A percentile compares a stretch with the other conserved stretches of the same genome.
Evolutionary conservation across 2,797 vertebrate genomes (phyloP).

Genomic region (Sebastiscus albofasciatus): DNA sequence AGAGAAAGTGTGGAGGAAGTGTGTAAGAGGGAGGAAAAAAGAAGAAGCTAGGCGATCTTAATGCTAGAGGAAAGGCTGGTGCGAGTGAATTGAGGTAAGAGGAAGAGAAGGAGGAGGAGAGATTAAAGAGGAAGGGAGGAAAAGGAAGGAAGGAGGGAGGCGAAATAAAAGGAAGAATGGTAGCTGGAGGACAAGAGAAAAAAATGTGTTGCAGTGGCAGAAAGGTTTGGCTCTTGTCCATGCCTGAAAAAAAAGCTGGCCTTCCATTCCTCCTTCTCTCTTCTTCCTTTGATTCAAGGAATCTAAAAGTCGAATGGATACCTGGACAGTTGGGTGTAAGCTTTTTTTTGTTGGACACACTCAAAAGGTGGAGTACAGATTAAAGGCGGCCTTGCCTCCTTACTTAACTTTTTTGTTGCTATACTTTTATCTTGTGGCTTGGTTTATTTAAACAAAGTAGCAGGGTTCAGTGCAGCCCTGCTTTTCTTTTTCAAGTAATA

Average conservation of each 20-base stretch:
- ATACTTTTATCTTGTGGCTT: slow-evolving; percentile 38
- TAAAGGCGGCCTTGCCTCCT: not conserved
- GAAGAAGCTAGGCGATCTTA: not conserved
- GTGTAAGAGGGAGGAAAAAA: not conserved
- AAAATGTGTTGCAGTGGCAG: slow-evolving; percentile 38
- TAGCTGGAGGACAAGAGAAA: slow-evolving; percentile 44
- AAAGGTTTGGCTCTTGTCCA: slow-evolving; percentile 51
- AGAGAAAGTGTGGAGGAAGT: not conserved
- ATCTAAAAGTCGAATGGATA: slow-evolving; percentile 22
- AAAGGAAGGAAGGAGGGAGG: slow-evolving; percentile 12
- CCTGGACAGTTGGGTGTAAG: not conserved
- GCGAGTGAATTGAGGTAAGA: not conserved
- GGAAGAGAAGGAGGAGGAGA: slow-evolving; percentile 6
- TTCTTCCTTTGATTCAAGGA: slow-evolving; percentile 34
- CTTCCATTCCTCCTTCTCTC: slow-evolving; percentile 9
- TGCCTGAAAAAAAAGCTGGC: slow-evolving; percentile 11
- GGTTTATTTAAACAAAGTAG: slow-evolving; percentile 35
- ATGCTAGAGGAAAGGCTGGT: slow-evolving; percentile 3
- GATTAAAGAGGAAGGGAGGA: slow-evolving; percentile 24
- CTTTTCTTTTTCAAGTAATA: slow-evolving; percentile 15
- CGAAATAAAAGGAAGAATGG: slow-evolving; percentile 15
- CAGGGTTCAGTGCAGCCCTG: not conserved
- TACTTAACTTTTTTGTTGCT: slow-evolving; percentile 12
- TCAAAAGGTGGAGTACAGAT: slow-evolving; percentile 13
- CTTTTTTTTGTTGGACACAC: slow-evolving; percentile 15